Evolutionary conservation across 2,888 invertebrate species (phyloP), one percentile per base, ranked within the genome.

Genomic region (Epinotia bilunana): DNA sequence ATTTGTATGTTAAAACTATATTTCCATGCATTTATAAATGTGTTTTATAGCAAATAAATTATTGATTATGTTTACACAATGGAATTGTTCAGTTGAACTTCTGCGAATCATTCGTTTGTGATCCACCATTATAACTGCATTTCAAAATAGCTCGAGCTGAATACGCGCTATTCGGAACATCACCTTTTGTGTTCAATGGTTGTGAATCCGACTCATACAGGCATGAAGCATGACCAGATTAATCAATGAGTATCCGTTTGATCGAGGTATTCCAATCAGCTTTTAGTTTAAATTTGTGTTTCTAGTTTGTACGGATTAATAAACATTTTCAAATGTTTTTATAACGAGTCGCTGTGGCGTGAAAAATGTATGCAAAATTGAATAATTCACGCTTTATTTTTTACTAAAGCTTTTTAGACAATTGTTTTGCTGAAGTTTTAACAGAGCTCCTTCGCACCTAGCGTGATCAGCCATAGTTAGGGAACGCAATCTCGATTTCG

Each of bases 181-280:
- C 53, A 55, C 67, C 67, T 67, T 55, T 64, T 67, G 55, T 67
- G 39, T 18, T 28, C 9, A 33, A 2, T 57, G 18, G 33, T 61
- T 61, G 18, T 57, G 67, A 39, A 67, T 67, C 12, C 18, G 7
- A 57, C 18, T 12, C 67, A 20, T 49, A 49, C 46, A 39, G 20
- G 20, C 18, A 43, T n/a, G 28, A 28, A 60, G 7, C 55, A 23
- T n/a, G 33, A 55, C 12, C 49, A 39, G 67, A 68, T 68, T 57
- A 68, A 43, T 57, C 67, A 68, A 43, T 68, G 23, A 49, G 49
- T 49, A 64, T 64, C 64, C 68, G 68, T 58, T 68, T 58, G 43
- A 43, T 68, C 58, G 57, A 43, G 23, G 68, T 23, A 43, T 57
- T 53, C 55, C 55, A 13, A 67, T 68, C 20, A 57, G 43, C 20